These are phyloP conservation scores for Glaucopsyche alexis DNA, from an alignment of 2,888 invertebrate species.

Conservation along the genomic window DNA sequence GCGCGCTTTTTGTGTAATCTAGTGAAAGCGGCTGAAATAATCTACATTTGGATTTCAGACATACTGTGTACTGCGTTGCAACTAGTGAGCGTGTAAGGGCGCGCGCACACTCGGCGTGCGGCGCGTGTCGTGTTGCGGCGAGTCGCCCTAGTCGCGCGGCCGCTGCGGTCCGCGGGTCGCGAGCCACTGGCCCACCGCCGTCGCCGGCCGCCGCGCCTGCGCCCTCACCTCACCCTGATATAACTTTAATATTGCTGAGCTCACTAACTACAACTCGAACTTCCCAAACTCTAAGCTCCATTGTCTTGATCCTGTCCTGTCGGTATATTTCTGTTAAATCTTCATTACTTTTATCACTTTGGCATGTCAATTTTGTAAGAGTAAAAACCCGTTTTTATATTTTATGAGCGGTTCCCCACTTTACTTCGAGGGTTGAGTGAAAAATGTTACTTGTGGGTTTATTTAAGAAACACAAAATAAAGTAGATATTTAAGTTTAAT, in stretches of 20 bases:
- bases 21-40: not conserved
- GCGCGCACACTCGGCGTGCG: not conserved
- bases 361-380: not conserved
- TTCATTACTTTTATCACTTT: not conserved
- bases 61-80: not conserved
- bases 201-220: conserved; percentile 32
- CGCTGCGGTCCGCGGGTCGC: conserved; percentile 35
- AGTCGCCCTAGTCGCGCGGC: conserved; percentile 28
- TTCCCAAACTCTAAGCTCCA: not conserved
- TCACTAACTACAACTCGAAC: not conserved
- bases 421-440: not conserved
- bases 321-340: not conserved
- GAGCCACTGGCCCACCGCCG: conserved; percentile 32
- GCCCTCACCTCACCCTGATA: conserved; percentile 1
- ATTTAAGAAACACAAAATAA: not conserved
- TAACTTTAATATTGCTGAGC: not conserved
- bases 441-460: not conserved
- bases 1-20: conserved; percentile 29
- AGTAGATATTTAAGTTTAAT: not conserved
- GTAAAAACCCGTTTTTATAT: not conserved
- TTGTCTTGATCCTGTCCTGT: not conserved
- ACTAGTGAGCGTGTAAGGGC: not conserved
- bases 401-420: not conserved
- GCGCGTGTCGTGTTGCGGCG: not conserved
- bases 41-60: not conserved